Base-by-base conservation (phyloP, 2,797 vertebrate species). In the Phrynocephalus guinanensis region DNA sequence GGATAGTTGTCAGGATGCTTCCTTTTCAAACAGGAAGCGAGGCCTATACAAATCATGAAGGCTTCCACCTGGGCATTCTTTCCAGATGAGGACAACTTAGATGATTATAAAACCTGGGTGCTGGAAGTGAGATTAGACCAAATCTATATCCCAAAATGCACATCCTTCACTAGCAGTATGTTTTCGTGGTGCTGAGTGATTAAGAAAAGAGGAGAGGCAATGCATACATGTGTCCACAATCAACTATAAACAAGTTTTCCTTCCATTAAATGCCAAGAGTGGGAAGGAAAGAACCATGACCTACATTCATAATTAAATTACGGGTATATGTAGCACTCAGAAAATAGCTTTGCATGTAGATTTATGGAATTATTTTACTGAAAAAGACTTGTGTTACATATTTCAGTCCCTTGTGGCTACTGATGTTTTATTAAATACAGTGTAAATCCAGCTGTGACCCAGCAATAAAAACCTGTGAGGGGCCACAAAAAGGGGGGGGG, bases 391-490 rank as follows among this genome's bases (percentile, higher is more conserved):
- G 95, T 87, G 90, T 96, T 97, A 96, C 96, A 96, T 96, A 95
- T 97, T 96, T 96, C 95, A 96, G 94, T 94, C 96, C 95, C 96
- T 90, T 86, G 94, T 96, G 97, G 83, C 95, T 96, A 94, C 95
- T 97, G 96, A 96, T 96, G 92, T 96, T 97, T 97, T 97, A 97
- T 97, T 97, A 97, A 97, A 96, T 96, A 95, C 93, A 93, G 90
- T 95, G 95, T 94, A 96, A 96, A 96, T 95, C 95, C 95, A 97
- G 96, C 96, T 97, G 96, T 3, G 90, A 95, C 94, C 83, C 95
- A 91, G 96, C 93, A 95, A 95, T 97, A 96, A 97, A 91, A 96
- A 92, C 91, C 94, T 95, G 94, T 63, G 91, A 94, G 95, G 92
- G 94, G 89, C 86, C 92, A 93, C 94, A 92, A 78, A 1, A 30